Evolutionary conservation across 2,797 vertebrate genomes (phyloP).

Genomic region (Naso thynnoides): DNA sequence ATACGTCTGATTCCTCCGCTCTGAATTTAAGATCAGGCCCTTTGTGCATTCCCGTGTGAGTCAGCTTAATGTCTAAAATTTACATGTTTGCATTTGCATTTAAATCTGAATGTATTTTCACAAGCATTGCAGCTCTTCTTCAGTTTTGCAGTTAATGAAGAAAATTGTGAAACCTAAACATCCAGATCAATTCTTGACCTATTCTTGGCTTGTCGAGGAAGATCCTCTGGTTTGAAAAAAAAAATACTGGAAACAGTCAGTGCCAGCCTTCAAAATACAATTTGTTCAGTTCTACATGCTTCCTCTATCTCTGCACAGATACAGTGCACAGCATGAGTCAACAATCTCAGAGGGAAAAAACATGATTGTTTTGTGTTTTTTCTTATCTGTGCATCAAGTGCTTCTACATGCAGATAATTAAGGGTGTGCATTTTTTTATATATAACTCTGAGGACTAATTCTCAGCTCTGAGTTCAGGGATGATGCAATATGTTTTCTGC

Average conservation of each 20-base stretch:
- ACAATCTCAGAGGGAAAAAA: slow-evolving; percentile 13
- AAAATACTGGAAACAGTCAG: slow-evolving; percentile 50
- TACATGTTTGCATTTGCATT: slow-evolving; percentile 50
- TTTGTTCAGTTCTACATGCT: slow-evolving; percentile 39
- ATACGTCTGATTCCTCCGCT: slow-evolving; percentile 23
- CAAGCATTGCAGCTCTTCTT: slow-evolving; percentile 1
- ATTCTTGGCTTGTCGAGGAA: slow-evolving; percentile 7
- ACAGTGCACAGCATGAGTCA: slow-evolving; percentile 16
- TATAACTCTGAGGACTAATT: slow-evolving; percentile 17
- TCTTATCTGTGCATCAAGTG: slow-evolving; percentile 6
- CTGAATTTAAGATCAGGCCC: slow-evolving; percentile 32
- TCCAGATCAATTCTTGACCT: slow-evolving; percentile 2
- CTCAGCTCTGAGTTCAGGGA: slow-evolving; percentile 32
- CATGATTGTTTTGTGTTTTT: slow-evolving; percentile 9
- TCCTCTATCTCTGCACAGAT: slow-evolving; percentile 39
- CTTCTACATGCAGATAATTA: slow-evolving; percentile 39
- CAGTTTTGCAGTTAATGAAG: slow-evolving; percentile 40
- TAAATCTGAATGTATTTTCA: slow-evolving; percentile 36
- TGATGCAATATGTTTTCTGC: slow-evolving; percentile 41
- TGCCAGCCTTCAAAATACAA: slow-evolving; percentile 46
- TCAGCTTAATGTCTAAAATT: slow-evolving; percentile 49
- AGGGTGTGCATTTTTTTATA: slow-evolving; percentile 41
- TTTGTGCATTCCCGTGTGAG: slow-evolving; percentile 22
- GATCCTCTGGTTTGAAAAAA: background rate
- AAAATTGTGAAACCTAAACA: slow-evolving; percentile 19